phyloP scores from a whole-genome alignment of 1,140 invertebrate genomes.

The Tetragonula clypearis region DNA sequence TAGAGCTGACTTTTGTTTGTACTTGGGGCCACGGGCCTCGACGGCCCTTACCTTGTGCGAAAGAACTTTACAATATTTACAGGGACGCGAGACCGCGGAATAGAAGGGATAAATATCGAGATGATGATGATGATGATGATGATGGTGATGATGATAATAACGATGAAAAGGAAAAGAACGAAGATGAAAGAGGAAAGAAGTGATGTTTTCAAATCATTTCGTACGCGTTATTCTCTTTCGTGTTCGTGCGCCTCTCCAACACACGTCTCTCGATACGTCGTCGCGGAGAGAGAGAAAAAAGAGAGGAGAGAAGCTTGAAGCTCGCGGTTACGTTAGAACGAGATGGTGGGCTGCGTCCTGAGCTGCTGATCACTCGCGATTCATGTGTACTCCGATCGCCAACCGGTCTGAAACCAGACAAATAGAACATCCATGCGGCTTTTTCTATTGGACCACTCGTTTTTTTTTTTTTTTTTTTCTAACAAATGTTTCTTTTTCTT shows the following conservation, averaged over 20 bases:
- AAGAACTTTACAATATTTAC: constrained; percentile 79
- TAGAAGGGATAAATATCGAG: too few relatives aligned
- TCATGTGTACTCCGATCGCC: constrained; percentile 83
- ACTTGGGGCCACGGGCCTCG: constrained; percentile 80
- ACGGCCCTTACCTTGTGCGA: constrained; percentile 71
- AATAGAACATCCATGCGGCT: constrained; percentile 34
- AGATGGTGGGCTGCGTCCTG: constrained; percentile 77
- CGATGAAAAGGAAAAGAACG: too few relatives aligned
- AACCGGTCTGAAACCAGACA: constrained; percentile 79
- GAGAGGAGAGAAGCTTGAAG: constrained; percentile 57
- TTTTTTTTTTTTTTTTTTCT: not conserved
- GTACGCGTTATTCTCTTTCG: not conserved
- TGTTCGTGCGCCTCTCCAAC: constrained; percentile 13
- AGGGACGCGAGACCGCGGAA: constrained; percentile 55
- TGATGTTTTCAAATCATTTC: not conserved
- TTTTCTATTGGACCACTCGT: not conserved
- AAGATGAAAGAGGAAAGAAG: too few relatives aligned
- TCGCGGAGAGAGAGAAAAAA: constrained; percentile 53
- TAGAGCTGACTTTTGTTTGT: constrained; percentile 79
- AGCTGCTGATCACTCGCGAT: constrained; percentile 72
- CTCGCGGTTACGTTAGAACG: constrained; percentile 64
- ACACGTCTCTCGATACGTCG: constrained; percentile 1
- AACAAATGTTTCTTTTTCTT: too few relatives aligned
- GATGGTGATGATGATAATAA: too few relatives aligned
- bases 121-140: not conserved